Evolutionary conservation across 2,113 vertebrate genomes (phyloP).

Genomic region (Neolamprologus sp.): DNA sequence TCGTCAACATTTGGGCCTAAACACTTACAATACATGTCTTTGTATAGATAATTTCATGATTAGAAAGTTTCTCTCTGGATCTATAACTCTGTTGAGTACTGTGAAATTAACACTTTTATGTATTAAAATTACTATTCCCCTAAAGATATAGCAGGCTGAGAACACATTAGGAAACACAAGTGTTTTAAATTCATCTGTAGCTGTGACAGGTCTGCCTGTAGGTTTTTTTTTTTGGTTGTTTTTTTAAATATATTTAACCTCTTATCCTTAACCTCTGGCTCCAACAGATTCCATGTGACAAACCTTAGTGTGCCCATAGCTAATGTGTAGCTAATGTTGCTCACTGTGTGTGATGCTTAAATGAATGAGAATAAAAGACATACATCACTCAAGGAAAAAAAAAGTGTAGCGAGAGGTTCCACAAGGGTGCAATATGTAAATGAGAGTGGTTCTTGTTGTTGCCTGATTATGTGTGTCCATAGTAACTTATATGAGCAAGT

Average conservation of each 20-base stretch:
- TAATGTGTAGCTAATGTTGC: neutral
- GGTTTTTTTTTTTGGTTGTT: fast-evolving
- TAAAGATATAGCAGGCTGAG: neutral
- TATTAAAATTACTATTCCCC: neutral
- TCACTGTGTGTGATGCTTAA: neutral
- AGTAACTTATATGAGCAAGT: neutral
- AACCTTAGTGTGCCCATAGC: neutral
- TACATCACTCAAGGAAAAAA: neutral
- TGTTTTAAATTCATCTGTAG: neutral
- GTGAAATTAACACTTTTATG: neutral
- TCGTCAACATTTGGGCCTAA: too few species aligned
- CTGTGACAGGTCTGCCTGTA: neutral
- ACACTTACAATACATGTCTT: neutral
- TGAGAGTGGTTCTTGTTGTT: neutral
- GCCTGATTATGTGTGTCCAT: neutral
- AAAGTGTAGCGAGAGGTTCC: neutral
- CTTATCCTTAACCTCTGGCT: neutral
- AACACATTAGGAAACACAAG: neutral
- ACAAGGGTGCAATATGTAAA: neutral
- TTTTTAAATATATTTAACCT: neutral
- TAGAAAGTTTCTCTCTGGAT: neutral
- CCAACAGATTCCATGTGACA: neutral
- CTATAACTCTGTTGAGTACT: neutral
- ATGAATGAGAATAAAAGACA: neutral
- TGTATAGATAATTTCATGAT: neutral